Base-by-base conservation (phyloP, 2,113 vertebrate genomes). In the Pongo pygmaeus region DNA sequence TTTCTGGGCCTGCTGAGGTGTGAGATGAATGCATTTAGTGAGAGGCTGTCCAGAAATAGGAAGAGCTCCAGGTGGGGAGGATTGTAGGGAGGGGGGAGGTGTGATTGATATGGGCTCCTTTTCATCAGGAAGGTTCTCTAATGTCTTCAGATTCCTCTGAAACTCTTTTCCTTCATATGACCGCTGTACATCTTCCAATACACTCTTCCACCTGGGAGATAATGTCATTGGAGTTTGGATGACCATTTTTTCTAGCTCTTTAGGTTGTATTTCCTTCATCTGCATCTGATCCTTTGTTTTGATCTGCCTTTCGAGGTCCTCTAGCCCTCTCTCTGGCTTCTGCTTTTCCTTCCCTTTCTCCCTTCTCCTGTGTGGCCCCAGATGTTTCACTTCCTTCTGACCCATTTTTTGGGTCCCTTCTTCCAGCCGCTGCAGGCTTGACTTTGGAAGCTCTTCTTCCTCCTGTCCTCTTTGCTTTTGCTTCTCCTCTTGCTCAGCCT, bases 401-500 rank as follows among this genome's bases (percentile, higher is more conserved):
- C 38, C 38, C 38, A 38, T 16, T 59, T 48, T 91, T 78, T 94
- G 67, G 35, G 59, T 69, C 96, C 84, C 3, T 25, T 9, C 7
- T 12, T 93, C 84, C 77, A 55, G 72, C 50, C 81, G 35, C 85
- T 96, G 40, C 25, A 77, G 43, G 18, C 43, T 75, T 93, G n/a
- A 5, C 16, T 86, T 81, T 61, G 64, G 70, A 11, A 77, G 22
- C 61, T 50, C 43, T 38, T 70, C 84, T 67, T 38, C 69, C 23
- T 89, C 70, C 8, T 52, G 48, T 70, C 43, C 25, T 32, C 55
- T 86, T 78, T 67, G 75, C 18, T 72, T 96, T n/a, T 89, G 94
- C n/a, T 79, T 84, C 50, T 87, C 70, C 9, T 85, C 70, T 83
- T 91, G 59, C 17, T 92, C n/a, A 14, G 3, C 55, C 30, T 81